phyloP scores from a whole-genome alignment of 2,113 vertebrate genomes.

The Genyomyrus donnyi region DNA sequence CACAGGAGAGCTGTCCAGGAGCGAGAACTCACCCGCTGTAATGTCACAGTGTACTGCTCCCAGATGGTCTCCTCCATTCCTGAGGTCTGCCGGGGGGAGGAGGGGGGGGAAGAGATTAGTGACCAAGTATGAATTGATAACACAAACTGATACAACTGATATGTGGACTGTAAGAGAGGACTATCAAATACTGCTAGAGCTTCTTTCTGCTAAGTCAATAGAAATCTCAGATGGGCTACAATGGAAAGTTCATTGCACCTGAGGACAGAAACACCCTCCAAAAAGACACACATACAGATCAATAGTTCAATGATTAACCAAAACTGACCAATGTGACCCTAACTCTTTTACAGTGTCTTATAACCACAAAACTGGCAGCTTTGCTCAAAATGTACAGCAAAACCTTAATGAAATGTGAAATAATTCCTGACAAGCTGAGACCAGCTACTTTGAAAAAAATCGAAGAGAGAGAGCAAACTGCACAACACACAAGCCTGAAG shows the following conservation, averaged over 20 bases:
- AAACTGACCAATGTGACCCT: slow-evolving; percentile 2
- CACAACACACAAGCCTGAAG: not conserved
- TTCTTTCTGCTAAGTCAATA: not conserved
- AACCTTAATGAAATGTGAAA: not conserved
- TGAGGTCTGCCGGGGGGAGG: slow-evolving; percentile 45
- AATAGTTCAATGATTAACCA: slow-evolving; percentile 26
- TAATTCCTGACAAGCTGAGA: not conserved
- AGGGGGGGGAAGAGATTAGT: slow-evolving; percentile 27
- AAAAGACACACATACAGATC: slow-evolving; percentile 22
- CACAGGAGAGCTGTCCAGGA: not conserved
- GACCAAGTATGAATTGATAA: not conserved
- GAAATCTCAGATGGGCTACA: not conserved
- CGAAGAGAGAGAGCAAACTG: not conserved
- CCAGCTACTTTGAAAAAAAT: not conserved
- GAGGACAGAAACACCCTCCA: not conserved
- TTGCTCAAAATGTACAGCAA: not conserved
- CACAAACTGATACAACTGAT: not conserved
- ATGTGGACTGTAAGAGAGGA: not conserved
- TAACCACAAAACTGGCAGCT: not conserved
- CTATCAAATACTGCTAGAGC: not conserved
- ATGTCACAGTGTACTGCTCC: slow-evolving; percentile 91
- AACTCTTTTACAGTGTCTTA: not conserved
- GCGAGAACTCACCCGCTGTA: slow-evolving; percentile 72
- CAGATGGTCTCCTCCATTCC: slow-evolving; percentile 87
- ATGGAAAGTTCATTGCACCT: not conserved